These are phyloP conservation scores for Chloroceryle amazona DNA, from an alignment of 2,797 vertebrate species.

Conservation along the genomic window DNA sequence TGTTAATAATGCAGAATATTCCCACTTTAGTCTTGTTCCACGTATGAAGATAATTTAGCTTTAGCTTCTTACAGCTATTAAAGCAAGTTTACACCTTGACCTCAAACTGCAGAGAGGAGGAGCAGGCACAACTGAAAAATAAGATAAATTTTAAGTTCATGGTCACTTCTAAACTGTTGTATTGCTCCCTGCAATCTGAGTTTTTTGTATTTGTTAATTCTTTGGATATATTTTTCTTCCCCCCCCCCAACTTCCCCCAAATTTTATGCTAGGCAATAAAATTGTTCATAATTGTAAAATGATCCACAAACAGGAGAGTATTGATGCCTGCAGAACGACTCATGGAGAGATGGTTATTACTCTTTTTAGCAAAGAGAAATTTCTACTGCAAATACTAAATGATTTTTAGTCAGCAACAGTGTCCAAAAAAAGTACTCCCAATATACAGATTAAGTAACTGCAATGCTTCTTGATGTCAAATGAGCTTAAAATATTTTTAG, in stretches of 20 bases:
- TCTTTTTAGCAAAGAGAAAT: not conserved
- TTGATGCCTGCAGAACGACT: not conserved
- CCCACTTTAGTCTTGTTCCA: not conserved
- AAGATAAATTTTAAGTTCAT: not conserved
- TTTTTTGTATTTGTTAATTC: not conserved
- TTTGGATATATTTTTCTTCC: not conserved
- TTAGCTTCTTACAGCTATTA: not conserved
- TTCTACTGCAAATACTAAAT: not conserved
- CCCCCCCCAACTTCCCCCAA: too few relatives aligned
- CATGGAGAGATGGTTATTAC: not conserved
- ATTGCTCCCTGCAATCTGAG: not conserved
- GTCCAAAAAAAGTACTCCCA: not conserved
- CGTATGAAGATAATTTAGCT: not conserved
- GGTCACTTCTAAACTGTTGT: not conserved
- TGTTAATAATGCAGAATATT: not conserved
- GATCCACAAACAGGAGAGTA: not conserved
- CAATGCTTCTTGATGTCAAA: slow-evolving; percentile 15
- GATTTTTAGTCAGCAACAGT: not conserved
- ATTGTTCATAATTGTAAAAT: not conserved
- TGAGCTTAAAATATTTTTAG: slow-evolving; percentile 13
- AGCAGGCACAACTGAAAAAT: not conserved
- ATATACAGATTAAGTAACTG: not conserved
- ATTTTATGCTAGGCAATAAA: not conserved
- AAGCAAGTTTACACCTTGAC: not conserved
- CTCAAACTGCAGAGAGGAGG: not conserved